phyloP scores from a whole-genome alignment of 1,140 invertebrate genomes.

The Cardiocondyla obscurior region DNA sequence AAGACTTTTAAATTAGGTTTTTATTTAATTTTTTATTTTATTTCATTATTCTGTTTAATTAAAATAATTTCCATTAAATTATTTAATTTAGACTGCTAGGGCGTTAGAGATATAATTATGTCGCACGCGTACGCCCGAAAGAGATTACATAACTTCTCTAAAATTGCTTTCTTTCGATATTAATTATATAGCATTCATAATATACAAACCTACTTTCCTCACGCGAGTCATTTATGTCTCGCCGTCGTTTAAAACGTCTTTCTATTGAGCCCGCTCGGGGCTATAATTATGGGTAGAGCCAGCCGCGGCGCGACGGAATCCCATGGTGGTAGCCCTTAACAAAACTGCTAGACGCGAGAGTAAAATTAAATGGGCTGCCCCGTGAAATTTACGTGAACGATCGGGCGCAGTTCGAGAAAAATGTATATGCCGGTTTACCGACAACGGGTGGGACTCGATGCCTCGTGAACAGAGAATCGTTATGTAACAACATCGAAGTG shows the following conservation, averaged over 20 bases:
- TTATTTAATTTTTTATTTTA: no score
- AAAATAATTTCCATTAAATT: no score
- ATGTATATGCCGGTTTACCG: conserved; percentile 66
- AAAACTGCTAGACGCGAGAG: conserved; percentile 37
- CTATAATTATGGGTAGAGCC: conserved; percentile 33
- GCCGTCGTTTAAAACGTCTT: conserved; percentile 16
- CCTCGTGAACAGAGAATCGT: conserved; percentile 75
- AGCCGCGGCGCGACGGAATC: not conserved
- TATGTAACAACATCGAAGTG: conserved; percentile 82
- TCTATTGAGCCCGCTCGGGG: not conserved
- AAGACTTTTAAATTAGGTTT: not conserved
- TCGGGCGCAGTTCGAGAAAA: conserved; percentile 15
- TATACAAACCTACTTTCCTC: not conserved
- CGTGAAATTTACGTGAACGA: not conserved
- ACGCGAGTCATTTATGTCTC: not conserved
- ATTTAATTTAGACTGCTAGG: no score
- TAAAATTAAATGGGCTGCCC: conserved; percentile 44
- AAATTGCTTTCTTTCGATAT: not conserved
- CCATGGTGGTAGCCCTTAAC: not conserved
- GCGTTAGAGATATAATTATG: not conserved
- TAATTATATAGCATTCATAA: conserved; percentile 10
- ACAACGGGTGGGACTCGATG: conserved; percentile 61
- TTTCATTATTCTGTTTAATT: no score
- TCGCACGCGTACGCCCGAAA: not conserved
- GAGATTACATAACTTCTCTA: not conserved